Conservation (phyloP, 2,888 invertebrate species). For the Barypeithes pellucidus region DNA sequence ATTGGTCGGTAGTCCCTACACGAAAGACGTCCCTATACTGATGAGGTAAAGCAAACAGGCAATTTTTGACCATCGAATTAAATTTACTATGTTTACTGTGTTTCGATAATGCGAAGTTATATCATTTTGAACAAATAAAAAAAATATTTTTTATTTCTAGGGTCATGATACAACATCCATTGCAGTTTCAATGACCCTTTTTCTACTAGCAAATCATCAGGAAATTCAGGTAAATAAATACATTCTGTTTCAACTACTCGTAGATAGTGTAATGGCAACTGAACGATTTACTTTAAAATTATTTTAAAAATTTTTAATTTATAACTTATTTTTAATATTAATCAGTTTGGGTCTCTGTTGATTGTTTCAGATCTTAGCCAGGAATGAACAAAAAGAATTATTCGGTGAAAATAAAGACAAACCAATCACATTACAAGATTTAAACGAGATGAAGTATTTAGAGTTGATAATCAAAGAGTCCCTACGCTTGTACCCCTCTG, state of each 20-base stretch:
- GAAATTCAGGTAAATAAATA: constrained; percentile 66
- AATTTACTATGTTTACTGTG: no score
- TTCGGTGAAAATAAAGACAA: constrained; percentile 59
- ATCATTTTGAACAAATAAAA: no score
- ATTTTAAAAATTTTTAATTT: no score
- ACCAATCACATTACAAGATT: constrained; percentile 57
- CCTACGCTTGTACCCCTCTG: constrained; percentile 73
- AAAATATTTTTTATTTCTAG: constrained; percentile 59
- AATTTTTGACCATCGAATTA: no score
- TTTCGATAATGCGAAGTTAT: constrained; percentile 37
- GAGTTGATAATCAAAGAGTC: constrained; percentile 76
- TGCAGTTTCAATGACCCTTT: constrained; percentile 72
- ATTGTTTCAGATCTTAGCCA: constrained; percentile 56
- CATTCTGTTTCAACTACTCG: no score
- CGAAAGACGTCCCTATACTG: no score
- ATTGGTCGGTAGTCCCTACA: no score
- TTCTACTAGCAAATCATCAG: constrained; percentile 71
- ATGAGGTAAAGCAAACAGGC: no score
- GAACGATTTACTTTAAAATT: no score
- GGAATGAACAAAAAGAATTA: constrained; percentile 61
- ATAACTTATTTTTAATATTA: no score
- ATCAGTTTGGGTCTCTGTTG: no score
- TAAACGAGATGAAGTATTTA: constrained; percentile 70
- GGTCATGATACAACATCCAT: constrained; percentile 74
- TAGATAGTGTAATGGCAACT: no score